These are phyloP conservation scores for Eriocheir sinensis DNA, from an alignment of 1,140 invertebrate species.

Conservation along the genomic window DNA sequence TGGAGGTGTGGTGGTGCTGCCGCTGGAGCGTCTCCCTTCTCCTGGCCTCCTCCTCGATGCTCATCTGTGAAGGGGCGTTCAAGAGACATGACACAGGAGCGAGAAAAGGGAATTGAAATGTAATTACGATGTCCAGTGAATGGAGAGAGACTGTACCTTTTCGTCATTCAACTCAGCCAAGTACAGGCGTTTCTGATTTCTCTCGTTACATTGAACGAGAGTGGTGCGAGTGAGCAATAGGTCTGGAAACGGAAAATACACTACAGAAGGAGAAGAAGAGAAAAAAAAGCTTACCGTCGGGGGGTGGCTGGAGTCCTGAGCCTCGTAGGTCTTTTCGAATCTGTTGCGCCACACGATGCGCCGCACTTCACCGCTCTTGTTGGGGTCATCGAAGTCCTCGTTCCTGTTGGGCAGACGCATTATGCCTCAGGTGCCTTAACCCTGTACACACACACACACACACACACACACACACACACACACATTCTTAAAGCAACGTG, in stretches of 20 bases:
- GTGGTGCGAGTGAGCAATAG: too few relatives aligned
- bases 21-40: constrained; percentile 63
- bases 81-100: background rate
- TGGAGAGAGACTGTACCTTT: too few relatives aligned
- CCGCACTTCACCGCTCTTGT: constrained; percentile 75
- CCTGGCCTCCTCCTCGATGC: constrained; percentile 75
- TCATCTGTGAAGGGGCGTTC: constrained; percentile 42
- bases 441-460: constrained; percentile 35
- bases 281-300: constrained; percentile 60
- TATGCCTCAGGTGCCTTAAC: background rate
- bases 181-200: too few relatives aligned
- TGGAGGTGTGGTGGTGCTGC: constrained; percentile 61
- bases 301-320: constrained; percentile 68
- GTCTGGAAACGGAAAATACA: too few relatives aligned
- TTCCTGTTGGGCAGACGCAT: background rate
- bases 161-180: too few relatives aligned
- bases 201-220: too few relatives aligned
- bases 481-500: background rate
- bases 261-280: too few relatives aligned
- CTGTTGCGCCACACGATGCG: constrained; percentile 79
- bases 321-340: constrained; percentile 79
- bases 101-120: background rate
- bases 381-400: constrained; percentile 66
- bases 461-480: constrained; percentile 27
- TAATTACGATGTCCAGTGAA: background rate